Conservation (phyloP, 2,113 vertebrate species). For the Pardalotus punctatus region DNA sequence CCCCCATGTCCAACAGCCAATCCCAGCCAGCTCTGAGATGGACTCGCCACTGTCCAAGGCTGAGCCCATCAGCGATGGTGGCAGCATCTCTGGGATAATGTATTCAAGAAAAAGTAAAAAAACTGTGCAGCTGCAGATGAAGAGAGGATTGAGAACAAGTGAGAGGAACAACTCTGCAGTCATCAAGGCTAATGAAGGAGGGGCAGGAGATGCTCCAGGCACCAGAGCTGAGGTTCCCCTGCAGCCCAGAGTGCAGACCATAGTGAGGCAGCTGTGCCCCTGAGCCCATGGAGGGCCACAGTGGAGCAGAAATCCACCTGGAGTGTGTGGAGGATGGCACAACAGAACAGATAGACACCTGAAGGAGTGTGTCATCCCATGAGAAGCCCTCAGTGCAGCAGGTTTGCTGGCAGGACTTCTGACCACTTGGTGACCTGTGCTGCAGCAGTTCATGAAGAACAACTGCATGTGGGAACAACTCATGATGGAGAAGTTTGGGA, state of each 20-base stretch:
- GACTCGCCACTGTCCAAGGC: accelerated
- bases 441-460: not conserved
- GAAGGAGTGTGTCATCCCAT: not conserved
- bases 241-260: not conserved
- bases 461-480: not conserved
- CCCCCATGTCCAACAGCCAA: accelerated
- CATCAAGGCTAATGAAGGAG: not conserved
- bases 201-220: accelerated
- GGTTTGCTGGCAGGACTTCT: not conserved
- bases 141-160: not conserved
- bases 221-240: accelerated
- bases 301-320: not conserved
- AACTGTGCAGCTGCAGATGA: too few relatives aligned
- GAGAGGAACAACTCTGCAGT: not conserved
- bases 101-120: not conserved
- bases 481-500: not conserved
- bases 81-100: accelerated
- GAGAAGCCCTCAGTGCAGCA: not conserved
- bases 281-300: not conserved
- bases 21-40: accelerated
- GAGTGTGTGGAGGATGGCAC: accelerated
- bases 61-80: accelerated
- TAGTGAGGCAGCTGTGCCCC: not conserved
- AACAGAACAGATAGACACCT: not conserved
- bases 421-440: accelerated